Conservation (phyloP, 2,797 vertebrate genomes). For the Buceros bicornis region DNA sequence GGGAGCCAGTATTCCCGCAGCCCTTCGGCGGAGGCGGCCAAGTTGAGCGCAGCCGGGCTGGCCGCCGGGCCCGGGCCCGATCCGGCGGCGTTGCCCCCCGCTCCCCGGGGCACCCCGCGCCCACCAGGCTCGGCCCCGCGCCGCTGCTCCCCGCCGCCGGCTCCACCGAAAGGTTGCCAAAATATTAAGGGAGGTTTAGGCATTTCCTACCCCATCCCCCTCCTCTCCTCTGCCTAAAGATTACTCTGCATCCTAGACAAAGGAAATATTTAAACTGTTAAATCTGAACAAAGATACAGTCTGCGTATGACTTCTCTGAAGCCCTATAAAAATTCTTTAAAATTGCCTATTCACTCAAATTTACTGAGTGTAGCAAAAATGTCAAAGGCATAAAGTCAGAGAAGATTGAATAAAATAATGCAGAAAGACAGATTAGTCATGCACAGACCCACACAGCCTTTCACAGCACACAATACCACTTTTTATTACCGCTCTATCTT, state of each 20-base stretch:
- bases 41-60: neutral
- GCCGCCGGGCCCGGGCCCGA: neutral
- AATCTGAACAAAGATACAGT: slow-evolving; percentile 99
- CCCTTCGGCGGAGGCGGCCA: neutral
- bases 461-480: slow-evolving; percentile 97
- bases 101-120: neutral
- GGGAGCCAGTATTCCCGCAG: neutral
- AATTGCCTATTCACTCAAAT: slow-evolving; percentile 99
- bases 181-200: slow-evolving; percentile 74
- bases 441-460: slow-evolving; percentile 99
- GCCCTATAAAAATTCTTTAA: slow-evolving; percentile 99
- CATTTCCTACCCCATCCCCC: slow-evolving; percentile 67
- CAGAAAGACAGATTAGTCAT: slow-evolving; percentile 99
- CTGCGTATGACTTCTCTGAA: slow-evolving; percentile 91
- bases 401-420: slow-evolving; percentile 99
- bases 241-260: slow-evolving; percentile 85
- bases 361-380: slow-evolving; percentile 99
- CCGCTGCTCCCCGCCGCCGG: neutral
- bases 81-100: neutral
- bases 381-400: slow-evolving; percentile 99
- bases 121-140: rapidly evolving
- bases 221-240: slow-evolving; percentile 74
- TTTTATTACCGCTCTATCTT: slow-evolving; percentile 98
- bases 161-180: slow-evolving; percentile 54
- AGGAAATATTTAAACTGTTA: slow-evolving; percentile 90